A percentile compares a stretch with the other conserved stretches of the same genome.
Evolutionary conservation across 2,888 invertebrate genomes (phyloP).

Genomic region (Pycnomerus fuliginosus): DNA sequence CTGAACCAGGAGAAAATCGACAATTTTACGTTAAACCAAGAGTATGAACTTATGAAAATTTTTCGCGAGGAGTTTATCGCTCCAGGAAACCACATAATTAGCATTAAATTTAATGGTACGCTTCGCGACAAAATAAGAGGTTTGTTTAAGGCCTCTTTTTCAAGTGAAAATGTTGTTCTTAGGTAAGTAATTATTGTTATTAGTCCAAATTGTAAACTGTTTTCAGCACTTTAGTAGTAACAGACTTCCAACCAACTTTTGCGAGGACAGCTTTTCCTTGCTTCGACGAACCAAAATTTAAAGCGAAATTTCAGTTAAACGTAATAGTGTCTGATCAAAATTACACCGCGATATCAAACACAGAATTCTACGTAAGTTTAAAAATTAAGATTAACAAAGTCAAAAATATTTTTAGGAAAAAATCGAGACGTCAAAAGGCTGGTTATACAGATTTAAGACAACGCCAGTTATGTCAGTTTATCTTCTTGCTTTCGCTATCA

Average conservation of each 20-base stretch:
- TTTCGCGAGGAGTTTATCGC: slow-evolving; percentile 22
- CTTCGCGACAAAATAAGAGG: slow-evolving; percentile 66
- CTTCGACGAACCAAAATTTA: slow-evolving; percentile 40
- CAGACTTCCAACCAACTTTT: slow-evolving; percentile 35
- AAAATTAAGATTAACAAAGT: no score
- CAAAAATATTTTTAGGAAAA: background rate
- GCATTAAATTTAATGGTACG: slow-evolving; percentile 63
- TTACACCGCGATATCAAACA: slow-evolving; percentile 37
- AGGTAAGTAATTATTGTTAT: slow-evolving; percentile 20
- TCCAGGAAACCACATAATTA: slow-evolving; percentile 57
- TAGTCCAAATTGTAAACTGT: slow-evolving; percentile 1
- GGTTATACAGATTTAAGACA: background rate
- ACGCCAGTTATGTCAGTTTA: background rate
- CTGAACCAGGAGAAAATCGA: slow-evolving; percentile 20
- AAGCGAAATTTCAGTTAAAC: slow-evolving; percentile 34
- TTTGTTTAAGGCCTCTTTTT: slow-evolving; percentile 55
- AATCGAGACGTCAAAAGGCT: background rate
- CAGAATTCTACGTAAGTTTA: slow-evolving; percentile 37
- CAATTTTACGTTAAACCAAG: background rate
- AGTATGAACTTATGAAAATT: slow-evolving; percentile 8
- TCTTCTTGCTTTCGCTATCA: background rate
- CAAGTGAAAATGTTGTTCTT: slow-evolving; percentile 14
- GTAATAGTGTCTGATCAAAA: slow-evolving; percentile 33
- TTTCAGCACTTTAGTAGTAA: slow-evolving; percentile 33
- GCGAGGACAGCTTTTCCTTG: slow-evolving; percentile 39